phyloP scores from a whole-genome alignment of 2,888 invertebrate genomes.

The Lissonota sp. region DNA sequence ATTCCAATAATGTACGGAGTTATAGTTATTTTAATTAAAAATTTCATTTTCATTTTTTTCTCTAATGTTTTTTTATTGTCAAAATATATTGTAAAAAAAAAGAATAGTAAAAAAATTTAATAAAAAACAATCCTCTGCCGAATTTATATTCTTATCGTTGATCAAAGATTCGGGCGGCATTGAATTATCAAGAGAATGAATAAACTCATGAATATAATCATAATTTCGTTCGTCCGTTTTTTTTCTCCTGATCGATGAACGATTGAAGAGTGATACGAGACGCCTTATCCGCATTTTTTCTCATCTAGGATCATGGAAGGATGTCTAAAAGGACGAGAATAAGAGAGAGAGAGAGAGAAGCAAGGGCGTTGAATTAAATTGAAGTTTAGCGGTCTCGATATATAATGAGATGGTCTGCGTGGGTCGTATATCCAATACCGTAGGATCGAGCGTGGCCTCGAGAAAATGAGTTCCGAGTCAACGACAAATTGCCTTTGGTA shows the following conservation, averaged over 20 bases:
- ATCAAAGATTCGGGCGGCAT: not conserved
- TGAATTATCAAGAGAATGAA: not conserved
- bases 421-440: slow-evolving; percentile 52
- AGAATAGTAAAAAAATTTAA: not conserved
- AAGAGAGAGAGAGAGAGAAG: not conserved
- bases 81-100: too few relatives aligned
- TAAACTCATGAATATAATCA: slow-evolving; percentile 28
- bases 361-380: slow-evolving; percentile 73
- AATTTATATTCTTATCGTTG: not conserved
- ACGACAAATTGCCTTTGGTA: slow-evolving; percentile 76
- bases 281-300: slow-evolving; percentile 14
- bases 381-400: slow-evolving; percentile 74
- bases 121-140: not conserved
- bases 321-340: not conserved
- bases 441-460: slow-evolving; percentile 53
- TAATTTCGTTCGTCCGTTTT: not conserved
- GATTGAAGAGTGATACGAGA: slow-evolving; percentile 16
- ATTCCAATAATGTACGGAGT: too few relatives aligned
- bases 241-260: not conserved
- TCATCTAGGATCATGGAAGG: slow-evolving; percentile 28
- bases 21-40: too few relatives aligned
- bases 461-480: slow-evolving; percentile 77
- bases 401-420: slow-evolving; percentile 74
- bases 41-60: too few relatives aligned
- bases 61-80: too few relatives aligned